These are phyloP conservation scores for Antheraea yamamai DNA, from an alignment of 2,888 invertebrate genomes.

Conservation along the genomic window DNA sequence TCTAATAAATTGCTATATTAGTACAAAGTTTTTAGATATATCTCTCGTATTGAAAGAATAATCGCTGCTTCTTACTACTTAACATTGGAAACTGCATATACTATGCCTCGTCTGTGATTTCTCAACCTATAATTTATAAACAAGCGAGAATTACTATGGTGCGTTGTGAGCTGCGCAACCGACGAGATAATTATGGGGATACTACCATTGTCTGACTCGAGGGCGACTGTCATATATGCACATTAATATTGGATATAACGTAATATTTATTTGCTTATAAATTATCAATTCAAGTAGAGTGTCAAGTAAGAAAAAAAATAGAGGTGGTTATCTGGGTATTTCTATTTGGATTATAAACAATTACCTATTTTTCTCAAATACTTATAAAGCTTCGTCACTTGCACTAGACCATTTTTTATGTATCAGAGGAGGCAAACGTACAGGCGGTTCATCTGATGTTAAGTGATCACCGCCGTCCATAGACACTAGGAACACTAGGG, in stretches of 20 bases:
- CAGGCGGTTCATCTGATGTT: too few relatives aligned
- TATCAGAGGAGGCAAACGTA: too few relatives aligned
- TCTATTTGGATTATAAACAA: too few relatives aligned
- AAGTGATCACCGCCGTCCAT: too few relatives aligned
- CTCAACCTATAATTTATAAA: not conserved
- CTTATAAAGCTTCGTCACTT: too few relatives aligned
- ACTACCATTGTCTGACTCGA: not conserved
- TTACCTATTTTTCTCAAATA: too few relatives aligned
- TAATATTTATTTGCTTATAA: not conserved
- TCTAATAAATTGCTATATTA: too few relatives aligned
- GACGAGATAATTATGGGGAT: not conserved
- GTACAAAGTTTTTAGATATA: too few relatives aligned
- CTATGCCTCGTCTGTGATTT: not conserved
- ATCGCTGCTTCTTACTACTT: not conserved
- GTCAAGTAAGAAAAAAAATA: too few relatives aligned
- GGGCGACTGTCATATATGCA: not conserved
- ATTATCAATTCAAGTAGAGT: not conserved
- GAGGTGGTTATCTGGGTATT: too few relatives aligned
- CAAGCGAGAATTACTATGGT: not conserved
- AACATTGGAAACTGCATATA: not conserved
- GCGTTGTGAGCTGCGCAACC: not conserved
- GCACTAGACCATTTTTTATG: too few relatives aligned
- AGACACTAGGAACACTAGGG: too few relatives aligned
- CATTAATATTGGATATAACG: not conserved
- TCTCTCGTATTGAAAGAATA: not conserved